Conservation (phyloP, 2,113 vertebrate species). For the Aramus guarauna region DNA sequence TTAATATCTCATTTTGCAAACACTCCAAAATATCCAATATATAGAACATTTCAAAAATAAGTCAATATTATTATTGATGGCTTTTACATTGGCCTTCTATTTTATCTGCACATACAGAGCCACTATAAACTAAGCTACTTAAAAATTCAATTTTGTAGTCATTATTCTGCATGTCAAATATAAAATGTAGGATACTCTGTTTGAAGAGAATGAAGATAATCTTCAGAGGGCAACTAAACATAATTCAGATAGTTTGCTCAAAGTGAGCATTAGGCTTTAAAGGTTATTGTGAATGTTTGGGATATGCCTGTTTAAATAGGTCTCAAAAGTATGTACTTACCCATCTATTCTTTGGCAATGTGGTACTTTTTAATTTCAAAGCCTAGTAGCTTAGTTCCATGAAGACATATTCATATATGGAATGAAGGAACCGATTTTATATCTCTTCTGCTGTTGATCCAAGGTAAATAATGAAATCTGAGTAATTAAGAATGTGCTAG, state of each 20-base stretch:
- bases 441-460: not conserved
- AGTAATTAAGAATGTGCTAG: not conserved
- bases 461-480: not conserved
- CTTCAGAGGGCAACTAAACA: not conserved
- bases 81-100: not conserved
- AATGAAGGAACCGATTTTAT: not conserved
- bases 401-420: not conserved
- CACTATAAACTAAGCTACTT: not conserved
- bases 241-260: not conserved
- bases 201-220: not conserved
- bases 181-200: not conserved
- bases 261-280: not conserved
- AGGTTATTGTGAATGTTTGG: not conserved
- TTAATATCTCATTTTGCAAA: not conserved
- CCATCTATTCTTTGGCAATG: not conserved
- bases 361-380: not conserved
- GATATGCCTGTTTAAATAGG: not conserved
- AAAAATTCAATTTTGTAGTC: not conserved
- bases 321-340: not conserved
- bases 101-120: not conserved
- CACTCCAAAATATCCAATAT: not conserved
- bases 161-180: not conserved
- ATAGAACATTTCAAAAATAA: not conserved
- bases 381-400: not conserved
- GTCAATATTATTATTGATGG: not conserved